A percentile compares a stretch with the other conserved stretches of the same genome.
These are phyloP conservation scores for Festucalex cinctus DNA, from an alignment of 2,113 vertebrate genomes.

Conservation along the genomic window DNA sequence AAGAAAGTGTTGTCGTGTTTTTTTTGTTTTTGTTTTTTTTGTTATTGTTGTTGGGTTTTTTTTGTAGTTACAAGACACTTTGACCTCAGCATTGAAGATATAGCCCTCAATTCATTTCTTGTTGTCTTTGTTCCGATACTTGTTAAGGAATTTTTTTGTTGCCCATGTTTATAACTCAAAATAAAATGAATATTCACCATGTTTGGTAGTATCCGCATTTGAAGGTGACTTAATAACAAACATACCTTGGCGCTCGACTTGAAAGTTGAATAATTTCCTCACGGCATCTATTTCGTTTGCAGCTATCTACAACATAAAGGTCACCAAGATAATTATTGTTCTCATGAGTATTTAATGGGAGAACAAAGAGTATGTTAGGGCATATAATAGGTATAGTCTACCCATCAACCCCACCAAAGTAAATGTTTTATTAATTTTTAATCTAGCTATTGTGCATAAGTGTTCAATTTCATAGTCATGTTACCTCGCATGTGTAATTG, in stretches of 20 bases:
- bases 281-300: constrained; percentile 72
- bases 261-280: constrained; percentile 66
- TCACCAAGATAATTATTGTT: constrained; percentile 2
- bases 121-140: not conserved
- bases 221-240: not conserved
- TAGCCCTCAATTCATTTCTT: not conserved
- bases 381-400: not conserved
- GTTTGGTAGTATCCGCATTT: not conserved
- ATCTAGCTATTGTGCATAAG: not conserved
- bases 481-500: constrained; percentile 76
- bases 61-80: not conserved
- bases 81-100: not conserved
- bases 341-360: not conserved
- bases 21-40: no score
- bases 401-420: not conserved
- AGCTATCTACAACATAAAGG: constrained; percentile 60
- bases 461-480: not conserved
- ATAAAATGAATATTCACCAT: not conserved
- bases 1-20: no score
- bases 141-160: not conserved
- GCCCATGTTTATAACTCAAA: not conserved
- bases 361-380: not conserved
- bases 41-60: no score
- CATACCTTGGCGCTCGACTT: constrained; percentile 53
- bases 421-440: not conserved